Conservation (phyloP, 2,113 vertebrate species). For the Chloebia gouldiae region DNA sequence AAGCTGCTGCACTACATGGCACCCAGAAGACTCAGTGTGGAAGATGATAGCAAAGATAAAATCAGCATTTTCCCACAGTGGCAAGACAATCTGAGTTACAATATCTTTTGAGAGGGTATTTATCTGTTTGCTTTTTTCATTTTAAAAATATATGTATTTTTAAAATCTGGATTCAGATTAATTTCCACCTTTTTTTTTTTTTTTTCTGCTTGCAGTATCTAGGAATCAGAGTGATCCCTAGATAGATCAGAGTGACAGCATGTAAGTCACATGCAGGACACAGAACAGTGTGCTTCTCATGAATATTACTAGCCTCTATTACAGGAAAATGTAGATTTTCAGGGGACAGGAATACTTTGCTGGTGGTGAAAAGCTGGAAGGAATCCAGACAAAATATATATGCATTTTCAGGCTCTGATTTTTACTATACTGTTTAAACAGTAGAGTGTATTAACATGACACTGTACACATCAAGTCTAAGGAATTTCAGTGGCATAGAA, state of each 20-base stretch:
- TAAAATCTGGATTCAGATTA: neutral
- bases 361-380: neutral
- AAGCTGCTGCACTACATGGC: fast-evolving
- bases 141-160: neutral
- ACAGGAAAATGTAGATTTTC: neutral
- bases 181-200: neutral
- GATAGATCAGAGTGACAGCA: neutral
- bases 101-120: neutral
- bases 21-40: neutral
- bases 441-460: neutral
- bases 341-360: neutral
- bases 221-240: neutral
- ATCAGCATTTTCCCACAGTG: neutral
- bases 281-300: neutral
- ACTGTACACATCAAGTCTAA: neutral
- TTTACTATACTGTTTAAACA: neutral
- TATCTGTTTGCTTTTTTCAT: neutral
- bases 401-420: neutral
- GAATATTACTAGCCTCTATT: neutral
- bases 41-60: neutral
- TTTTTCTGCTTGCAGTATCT: neutral
- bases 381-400: neutral
- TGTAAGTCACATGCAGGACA: neutral
- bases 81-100: neutral
- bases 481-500: neutral